Conservation (phyloP, 2,888 invertebrate genomes). For the Drosophila mimetica region DNA sequence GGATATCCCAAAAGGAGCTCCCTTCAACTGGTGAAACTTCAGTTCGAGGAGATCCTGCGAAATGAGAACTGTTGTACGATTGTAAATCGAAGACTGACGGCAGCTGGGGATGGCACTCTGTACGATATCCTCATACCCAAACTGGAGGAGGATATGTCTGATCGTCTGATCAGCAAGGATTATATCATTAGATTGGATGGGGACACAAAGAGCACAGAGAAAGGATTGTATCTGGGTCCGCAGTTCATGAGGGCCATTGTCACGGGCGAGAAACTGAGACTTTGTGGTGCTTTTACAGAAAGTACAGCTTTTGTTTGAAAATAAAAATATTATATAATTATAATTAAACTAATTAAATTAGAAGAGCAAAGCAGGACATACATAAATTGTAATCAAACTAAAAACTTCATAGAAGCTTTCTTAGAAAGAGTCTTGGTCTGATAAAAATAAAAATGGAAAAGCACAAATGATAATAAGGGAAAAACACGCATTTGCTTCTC, state of each 20-base stretch:
- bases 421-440: not conserved
- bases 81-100: constrained; percentile 49
- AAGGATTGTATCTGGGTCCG: constrained; percentile 76
- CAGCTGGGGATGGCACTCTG: constrained; percentile 43
- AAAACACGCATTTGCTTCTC: constrained; percentile 1
- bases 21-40: constrained; percentile 53
- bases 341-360: not conserved
- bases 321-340: not conserved
- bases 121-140: constrained; percentile 64
- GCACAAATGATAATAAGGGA: no score
- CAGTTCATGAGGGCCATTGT: constrained; percentile 87
- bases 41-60: constrained; percentile 69
- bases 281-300: constrained; percentile 92
- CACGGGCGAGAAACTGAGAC: constrained; percentile 87
- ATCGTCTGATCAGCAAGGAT: constrained; percentile 84
- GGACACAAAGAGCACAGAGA: constrained; percentile 63
- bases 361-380: not conserved
- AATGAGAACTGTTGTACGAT: constrained; percentile 67
- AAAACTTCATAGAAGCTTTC: not conserved
- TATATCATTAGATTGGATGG: constrained; percentile 85
- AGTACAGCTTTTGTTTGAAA: constrained; percentile 88
- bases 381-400: not conserved
- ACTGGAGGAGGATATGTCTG: constrained; percentile 58
- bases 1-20: constrained; percentile 47
- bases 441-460: not conserved